A percentile compares a stretch with the other conserved stretches of the same genome.
Conservation (phyloP, 2,113 vertebrate species). For the Fukomys damarensis region DNA sequence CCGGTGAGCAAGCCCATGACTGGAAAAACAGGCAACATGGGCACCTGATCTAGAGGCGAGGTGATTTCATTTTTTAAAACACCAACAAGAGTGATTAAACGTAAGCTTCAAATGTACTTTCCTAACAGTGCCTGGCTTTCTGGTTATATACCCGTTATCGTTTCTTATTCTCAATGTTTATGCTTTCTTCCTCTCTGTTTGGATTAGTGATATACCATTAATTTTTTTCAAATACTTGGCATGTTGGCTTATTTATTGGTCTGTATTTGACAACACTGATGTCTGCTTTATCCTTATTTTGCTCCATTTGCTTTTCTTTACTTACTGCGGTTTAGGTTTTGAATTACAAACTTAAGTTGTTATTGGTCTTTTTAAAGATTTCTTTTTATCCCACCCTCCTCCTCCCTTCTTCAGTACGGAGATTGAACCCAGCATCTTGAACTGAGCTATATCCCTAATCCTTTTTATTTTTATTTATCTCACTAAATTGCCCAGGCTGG, state of each 20-base stretch:
- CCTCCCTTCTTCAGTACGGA: not conserved
- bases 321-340: not conserved
- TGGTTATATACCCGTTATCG: not conserved
- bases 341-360: not conserved
- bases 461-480: not conserved
- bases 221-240: not conserved
- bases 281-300: constrained; percentile 33
- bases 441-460: not conserved
- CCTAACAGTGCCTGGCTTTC: not conserved
- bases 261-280: not conserved
- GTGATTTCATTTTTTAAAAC: constrained; percentile 82
- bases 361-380: not conserved
- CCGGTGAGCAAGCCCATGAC: constrained; percentile 51
- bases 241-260: not conserved
- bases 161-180: constrained; percentile 21
- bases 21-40: constrained; percentile 77
- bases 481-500: not conserved
- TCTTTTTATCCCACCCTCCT: not conserved
- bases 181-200: not conserved
- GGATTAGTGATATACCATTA: not conserved
- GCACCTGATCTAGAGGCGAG: constrained; percentile 84
- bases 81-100: constrained; percentile 81
- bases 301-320: not conserved
- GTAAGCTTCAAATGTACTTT: not conserved
- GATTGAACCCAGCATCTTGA: not conserved